These are phyloP conservation scores for Acronicta alni DNA, from an alignment of 2,888 invertebrate species.

Conservation along the genomic window DNA sequence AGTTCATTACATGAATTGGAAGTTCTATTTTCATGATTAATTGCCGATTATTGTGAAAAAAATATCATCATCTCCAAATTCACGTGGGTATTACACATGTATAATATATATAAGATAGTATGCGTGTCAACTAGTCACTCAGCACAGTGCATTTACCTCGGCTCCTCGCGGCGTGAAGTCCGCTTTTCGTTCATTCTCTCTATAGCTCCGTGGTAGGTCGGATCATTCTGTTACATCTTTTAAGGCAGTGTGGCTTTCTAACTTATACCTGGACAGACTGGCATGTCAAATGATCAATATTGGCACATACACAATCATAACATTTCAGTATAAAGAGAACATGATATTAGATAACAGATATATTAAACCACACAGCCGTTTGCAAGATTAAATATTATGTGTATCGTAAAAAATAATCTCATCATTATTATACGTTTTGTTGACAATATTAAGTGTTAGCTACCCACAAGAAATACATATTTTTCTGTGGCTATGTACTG, in stretches of 20 bases:
- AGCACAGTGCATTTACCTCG: constrained; percentile 85
- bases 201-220: constrained; percentile 78
- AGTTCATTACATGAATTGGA: constrained; percentile 52
- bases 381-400: constrained; percentile 44
- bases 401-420: constrained; percentile 62
- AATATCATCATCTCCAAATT: constrained; percentile 49
- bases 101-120: constrained; percentile 45
- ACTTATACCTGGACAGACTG: constrained; percentile 86
- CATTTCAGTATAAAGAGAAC: constrained; percentile 51
- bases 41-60: constrained; percentile 40
- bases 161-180: constrained; percentile 77
- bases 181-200: constrained; percentile 70
- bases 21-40: constrained; percentile 47
- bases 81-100: constrained; percentile 61
- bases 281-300: constrained; percentile 80
- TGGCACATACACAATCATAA: constrained; percentile 69
- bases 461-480: constrained; percentile 80
- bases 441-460: constrained; percentile 68
- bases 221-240: constrained; percentile 77
- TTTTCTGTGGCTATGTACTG: constrained; percentile 53
- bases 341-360: constrained; percentile 55
- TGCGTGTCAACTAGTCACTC: constrained; percentile 72
- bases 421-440: constrained; percentile 59
- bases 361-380: constrained; percentile 81
- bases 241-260: constrained; percentile 86